These are phyloP conservation scores for Mesitornis unicolor DNA, from an alignment of 2,113 vertebrate species.

Conservation along the genomic window DNA sequence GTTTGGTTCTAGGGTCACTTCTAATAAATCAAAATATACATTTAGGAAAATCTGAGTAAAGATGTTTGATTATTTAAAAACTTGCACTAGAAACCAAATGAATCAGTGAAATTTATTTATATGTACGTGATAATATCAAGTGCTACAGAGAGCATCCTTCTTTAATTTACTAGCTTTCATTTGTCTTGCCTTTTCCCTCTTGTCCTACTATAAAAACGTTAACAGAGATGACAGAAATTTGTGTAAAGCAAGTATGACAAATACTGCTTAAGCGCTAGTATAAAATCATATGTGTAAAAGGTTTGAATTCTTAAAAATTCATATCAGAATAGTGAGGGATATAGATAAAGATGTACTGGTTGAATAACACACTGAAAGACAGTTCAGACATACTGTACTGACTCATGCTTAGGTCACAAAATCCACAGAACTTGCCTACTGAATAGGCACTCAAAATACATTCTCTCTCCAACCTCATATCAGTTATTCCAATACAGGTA, in stretches of 20 bases:
- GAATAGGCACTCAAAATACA: neutral
- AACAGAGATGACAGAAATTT: neutral
- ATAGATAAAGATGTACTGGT: neutral
- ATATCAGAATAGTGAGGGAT: neutral
- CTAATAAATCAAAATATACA: neutral
- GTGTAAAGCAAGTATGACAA: neutral
- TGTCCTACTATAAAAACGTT: neutral
- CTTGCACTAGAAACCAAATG: neutral
- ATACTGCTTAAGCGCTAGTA: neutral
- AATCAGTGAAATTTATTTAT: neutral
- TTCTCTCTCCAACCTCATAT: neutral
- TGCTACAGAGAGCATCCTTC: neutral
- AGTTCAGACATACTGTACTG: neutral
- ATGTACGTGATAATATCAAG: neutral
- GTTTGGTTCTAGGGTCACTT: neutral
- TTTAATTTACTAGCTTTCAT: neutral
- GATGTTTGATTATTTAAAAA: neutral
- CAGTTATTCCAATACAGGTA: neutral
- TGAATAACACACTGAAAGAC: neutral
- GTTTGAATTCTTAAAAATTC: neutral
- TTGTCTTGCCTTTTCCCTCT: neutral
- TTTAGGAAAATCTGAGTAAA: neutral
- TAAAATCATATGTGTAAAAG: neutral
- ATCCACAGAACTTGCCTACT: neutral
- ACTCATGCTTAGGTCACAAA: neutral